Evolutionary conservation across 2,113 vertebrate species (phyloP), one percentile per base, ranked within the genome.

Genomic region (Cinclus cinclus): DNA sequence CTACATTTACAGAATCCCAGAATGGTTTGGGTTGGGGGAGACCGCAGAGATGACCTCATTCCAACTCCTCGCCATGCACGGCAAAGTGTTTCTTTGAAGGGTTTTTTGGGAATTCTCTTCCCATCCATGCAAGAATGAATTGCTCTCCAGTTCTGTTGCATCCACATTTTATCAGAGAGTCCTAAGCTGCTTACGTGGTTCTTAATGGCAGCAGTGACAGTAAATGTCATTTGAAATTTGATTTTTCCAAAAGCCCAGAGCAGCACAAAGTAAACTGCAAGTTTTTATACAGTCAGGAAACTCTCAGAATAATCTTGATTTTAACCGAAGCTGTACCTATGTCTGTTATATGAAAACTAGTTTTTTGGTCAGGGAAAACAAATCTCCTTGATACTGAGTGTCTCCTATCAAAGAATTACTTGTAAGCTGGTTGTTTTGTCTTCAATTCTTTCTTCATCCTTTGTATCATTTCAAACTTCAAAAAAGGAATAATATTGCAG

Each of bases 41-140:
- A 27, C 35, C 27, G 83, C 49, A 28, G 62, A 56, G 56, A 27
- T 18, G 1, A 1, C 42, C 70, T 62, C 2, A 0, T 52, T 59
- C 52, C 60, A 59, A 6, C 12, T 6, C 5, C 8, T 50, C 52
- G 33, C 44, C 13, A 10, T 35, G 46, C 55, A 17, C 47, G 47
- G 55, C 55, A 23, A 44, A 3, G 14, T 65, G 56, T 50, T 75
- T 19, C 59, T 60, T 71, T 13, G 1, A 11, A 6, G 50, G 35
- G n/a, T 15, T 11, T 63, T 62, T 47, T 23, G n/a, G 10, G 67
- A 33, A 7, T 14, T 16, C 44, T 60, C 15, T 60, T 79, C 33
- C 35, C 17, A 11, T 33, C 77, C 19, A 9, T 53, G 44, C 23
- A 10, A 4, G 30, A n/a, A 49, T 6, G 1, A 4, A 0, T 11